Evolutionary conservation across 2,797 vertebrate genomes (phyloP), one percentile per base, ranked within the genome.

Genomic region (Sebastes hubbsi): DNA sequence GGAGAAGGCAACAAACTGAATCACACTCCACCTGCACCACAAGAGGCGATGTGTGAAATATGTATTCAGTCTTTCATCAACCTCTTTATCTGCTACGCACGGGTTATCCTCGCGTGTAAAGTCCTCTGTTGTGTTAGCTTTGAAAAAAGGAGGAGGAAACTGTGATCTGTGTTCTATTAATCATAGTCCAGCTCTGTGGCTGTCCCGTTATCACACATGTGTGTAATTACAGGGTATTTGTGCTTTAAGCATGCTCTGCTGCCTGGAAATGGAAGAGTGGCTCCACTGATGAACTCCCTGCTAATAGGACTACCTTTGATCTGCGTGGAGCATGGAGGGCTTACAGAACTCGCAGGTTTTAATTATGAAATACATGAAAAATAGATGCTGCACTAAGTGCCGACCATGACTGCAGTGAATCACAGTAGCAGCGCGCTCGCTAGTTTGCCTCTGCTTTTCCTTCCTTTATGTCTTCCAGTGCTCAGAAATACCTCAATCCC

Each of bases 301-400:
- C 91, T 93, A 94, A 95, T 94, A 93, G 88, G 78, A 88, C 90
- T 91, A 90, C 88, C 95, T 95, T 96, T 96, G 95, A 96, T 96
- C 94, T 95, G 74, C 82, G 62, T 78, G 77, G 91, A 85, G 91
- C 92, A 92, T 80, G 83, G 86, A 89, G 87, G 87, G 90, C 92
- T 94, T 91, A 82, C 91, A 90, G 86, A 91, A 92, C 89, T 93
- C 74, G 75, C 91, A 91, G 89, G 87, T 95, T 95, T 96, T 96
- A 95, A 95, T 96, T 95, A 95, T 95, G 94, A 92, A 96, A 93
- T 91, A 91, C 93, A 95, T 96, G 89, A 96, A 96, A 96, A 94
- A 96, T 95, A 92, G 90, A 96, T 95, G 92, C 73, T 58, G 81
- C 74, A 64, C 89, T 94, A 94, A 95, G 91, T 95, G 94, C 91